A percentile compares a stretch with the other conserved stretches of the same genome.
phyloP scores from a whole-genome alignment of 2,113 vertebrate species.

The Nannospalax galili region DNA sequence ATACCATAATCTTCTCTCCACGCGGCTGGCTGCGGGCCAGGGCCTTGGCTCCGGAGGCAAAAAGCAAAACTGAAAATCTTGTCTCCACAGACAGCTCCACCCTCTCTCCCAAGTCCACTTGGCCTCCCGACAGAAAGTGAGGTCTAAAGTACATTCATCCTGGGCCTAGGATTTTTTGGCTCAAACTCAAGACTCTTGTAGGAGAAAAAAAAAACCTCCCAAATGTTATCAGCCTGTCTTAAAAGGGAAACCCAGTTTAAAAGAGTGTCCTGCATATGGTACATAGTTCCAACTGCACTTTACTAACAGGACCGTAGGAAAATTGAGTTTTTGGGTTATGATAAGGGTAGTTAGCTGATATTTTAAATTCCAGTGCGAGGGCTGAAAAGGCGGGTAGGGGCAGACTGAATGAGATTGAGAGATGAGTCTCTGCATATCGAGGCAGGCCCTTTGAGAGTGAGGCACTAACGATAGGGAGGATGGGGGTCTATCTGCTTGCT shows the following conservation, averaged over 20 bases:
- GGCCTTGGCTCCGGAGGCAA: conserved; percentile 91
- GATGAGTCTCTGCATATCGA: not conserved
- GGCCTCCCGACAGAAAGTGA: conserved; percentile 88
- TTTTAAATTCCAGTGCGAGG: not conserved
- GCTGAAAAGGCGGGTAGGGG: not conserved
- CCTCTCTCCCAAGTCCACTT: conserved; percentile 88
- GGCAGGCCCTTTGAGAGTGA: not conserved
- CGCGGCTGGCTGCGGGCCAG: conserved; percentile 87
- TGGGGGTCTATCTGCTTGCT: not conserved
- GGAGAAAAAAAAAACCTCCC: conserved; percentile 83
- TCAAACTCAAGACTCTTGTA: conserved; percentile 81
- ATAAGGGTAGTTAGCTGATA: conserved; percentile 4
- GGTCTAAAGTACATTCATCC: conserved; percentile 88
- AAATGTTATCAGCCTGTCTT: conserved; percentile 81
- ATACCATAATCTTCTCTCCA: conserved; percentile 86
- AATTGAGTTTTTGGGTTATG: not conserved
- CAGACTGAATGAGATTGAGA: not conserved
- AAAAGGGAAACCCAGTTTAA: conserved; percentile 68
- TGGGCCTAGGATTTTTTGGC: conserved; percentile 83
- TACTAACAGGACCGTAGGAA: not conserved
- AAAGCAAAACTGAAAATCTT: conserved; percentile 90
- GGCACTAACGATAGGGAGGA: not conserved
- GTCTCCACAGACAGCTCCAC: conserved; percentile 89
- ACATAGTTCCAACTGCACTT: not conserved
- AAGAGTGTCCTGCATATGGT: not conserved